These are phyloP conservation scores for Xenotilapia caudafasciata DNA, from an alignment of 2,113 vertebrate species.

Conservation along the genomic window DNA sequence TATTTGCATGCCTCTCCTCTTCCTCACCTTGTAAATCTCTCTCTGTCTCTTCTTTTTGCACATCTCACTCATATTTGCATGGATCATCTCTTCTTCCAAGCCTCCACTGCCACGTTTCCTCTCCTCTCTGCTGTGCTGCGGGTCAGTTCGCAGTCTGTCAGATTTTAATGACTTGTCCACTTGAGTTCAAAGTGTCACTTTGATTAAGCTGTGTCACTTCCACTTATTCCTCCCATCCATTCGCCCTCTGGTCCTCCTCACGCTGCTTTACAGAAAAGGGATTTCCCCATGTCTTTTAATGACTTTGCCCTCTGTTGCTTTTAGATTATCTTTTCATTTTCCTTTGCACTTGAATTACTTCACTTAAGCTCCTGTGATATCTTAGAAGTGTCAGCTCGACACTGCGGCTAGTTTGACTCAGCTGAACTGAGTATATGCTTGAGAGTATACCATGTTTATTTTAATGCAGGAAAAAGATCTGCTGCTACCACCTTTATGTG, in stretches of 20 bases:
- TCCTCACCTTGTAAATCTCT: not conserved
- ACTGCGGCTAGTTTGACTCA: not conserved
- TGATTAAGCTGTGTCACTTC: not conserved
- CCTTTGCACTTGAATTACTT: not conserved
- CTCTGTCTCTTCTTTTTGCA: fast-evolving
- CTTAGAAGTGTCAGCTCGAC: not conserved
- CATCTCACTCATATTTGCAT: not conserved
- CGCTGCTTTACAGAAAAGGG: not conserved
- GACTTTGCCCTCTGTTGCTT: not conserved
- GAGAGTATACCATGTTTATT: not conserved
- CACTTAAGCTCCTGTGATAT: not conserved
- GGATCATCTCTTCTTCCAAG: not conserved
- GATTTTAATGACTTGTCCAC: not conserved
- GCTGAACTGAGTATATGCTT: not conserved
- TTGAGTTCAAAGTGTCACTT: not conserved
- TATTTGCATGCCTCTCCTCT: not conserved
- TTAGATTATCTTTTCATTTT: not conserved
- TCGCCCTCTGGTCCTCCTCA: not conserved
- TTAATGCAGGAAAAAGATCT: not conserved
- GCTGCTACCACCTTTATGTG: not conserved
- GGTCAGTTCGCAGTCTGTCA: not conserved
- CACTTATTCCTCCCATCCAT: not conserved
- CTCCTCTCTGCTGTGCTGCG: not conserved
- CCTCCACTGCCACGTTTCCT: not conserved
- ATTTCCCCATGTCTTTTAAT: not conserved